Conservation (phyloP, 2,888 invertebrate species). For the Smittia aterrima region DNA sequence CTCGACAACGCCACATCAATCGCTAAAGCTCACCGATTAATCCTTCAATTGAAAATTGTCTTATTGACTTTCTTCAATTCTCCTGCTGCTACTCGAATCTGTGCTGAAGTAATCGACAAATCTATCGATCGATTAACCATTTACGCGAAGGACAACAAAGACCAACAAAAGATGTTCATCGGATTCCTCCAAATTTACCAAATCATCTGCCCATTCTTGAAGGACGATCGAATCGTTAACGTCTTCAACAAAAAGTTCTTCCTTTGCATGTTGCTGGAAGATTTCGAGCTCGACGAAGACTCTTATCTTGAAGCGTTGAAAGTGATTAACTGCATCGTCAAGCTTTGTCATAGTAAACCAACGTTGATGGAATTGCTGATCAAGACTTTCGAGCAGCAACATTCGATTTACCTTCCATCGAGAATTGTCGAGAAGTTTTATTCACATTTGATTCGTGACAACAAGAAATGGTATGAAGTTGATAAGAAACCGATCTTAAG, state of each 20-base stretch:
- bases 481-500: background rate
- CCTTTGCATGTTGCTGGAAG: background rate
- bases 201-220: background rate
- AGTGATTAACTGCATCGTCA: background rate
- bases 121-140: background rate
- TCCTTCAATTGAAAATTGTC: background rate
- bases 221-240: background rate
- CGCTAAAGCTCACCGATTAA: background rate
- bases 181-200: background rate
- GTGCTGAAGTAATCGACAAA: background rate
- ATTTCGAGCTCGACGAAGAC: background rate
- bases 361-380: background rate
- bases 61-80: background rate
- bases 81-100: background rate
- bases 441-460: background rate
- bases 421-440: background rate
- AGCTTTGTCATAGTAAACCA: background rate
- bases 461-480: background rate
- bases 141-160: background rate
- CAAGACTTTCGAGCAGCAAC: background rate
- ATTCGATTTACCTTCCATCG: conserved; percentile 1
- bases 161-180: background rate
- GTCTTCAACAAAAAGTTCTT: background rate
- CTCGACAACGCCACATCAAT: background rate
- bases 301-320: background rate